Conservation (phyloP, 2,113 vertebrate genomes). For the Rissa tridactyla region DNA sequence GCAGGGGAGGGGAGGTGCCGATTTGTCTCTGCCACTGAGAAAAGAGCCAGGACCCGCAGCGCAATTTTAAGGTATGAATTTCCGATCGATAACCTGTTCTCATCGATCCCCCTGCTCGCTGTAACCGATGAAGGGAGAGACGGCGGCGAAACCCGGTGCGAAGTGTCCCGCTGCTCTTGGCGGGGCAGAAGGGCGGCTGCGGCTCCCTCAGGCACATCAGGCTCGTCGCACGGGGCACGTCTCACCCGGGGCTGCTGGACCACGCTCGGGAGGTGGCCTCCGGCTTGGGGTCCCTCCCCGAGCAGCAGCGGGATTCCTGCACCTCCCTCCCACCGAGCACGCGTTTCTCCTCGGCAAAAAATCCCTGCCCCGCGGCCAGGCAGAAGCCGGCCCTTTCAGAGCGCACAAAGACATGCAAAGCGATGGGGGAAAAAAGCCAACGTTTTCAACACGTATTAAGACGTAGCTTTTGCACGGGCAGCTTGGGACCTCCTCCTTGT, state of each 20-base stretch:
- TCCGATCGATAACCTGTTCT: neutral
- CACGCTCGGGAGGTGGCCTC: rapidly evolving
- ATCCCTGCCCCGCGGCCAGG: rapidly evolving
- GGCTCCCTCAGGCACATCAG: neutral
- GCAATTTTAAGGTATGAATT: neutral
- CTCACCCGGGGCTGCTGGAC: neutral
- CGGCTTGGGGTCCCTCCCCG: rapidly evolving
- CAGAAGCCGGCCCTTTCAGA: neutral
- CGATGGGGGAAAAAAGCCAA: neutral
- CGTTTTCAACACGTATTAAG: neutral
- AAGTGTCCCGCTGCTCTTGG: neutral
- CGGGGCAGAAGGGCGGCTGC: neutral
- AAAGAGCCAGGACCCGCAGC: neutral
- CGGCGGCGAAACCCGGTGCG: neutral
- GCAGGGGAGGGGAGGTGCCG: neutral
- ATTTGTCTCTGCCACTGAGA: neutral
- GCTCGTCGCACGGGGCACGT: rapidly evolving
- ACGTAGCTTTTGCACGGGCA: neutral
- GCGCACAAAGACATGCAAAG: neutral
- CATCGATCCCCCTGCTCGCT: neutral
- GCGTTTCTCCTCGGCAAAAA: rapidly evolving
- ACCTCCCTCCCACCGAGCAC: neutral
- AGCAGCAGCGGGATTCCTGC: rapidly evolving
- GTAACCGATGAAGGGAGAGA: neutral
- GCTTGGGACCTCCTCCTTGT: neutral